Conservation (phyloP, 2,888 invertebrate species). For the Phlogophora meticulosa region DNA sequence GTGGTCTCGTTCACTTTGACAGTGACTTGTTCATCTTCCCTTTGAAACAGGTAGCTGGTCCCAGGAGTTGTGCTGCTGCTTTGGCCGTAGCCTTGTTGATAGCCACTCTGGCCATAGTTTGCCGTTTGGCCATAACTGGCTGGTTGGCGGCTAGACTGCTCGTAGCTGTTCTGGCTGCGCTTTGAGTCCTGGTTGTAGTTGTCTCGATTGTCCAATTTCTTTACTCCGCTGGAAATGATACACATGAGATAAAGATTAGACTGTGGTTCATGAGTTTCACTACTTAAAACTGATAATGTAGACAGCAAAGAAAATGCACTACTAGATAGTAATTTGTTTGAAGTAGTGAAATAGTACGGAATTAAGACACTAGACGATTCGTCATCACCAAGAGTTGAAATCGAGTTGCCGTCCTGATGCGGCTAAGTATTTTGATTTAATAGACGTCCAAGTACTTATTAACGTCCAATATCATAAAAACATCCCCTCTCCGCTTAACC, state of each 20-base stretch:
- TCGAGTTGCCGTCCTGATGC: too few species aligned
- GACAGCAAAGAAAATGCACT: too few species aligned
- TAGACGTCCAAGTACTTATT: too few species aligned
- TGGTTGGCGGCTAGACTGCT: slow-evolving; percentile 61
- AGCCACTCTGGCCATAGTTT: slow-evolving; percentile 59
- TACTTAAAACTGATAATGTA: too few species aligned
- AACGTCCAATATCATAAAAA: too few species aligned
- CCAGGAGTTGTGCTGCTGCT: slow-evolving; percentile 85
- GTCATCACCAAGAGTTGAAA: too few species aligned
- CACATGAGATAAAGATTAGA: too few species aligned
- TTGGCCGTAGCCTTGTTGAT: slow-evolving; percentile 64
- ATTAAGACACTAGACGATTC: too few species aligned
- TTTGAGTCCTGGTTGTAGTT: slow-evolving; percentile 63
- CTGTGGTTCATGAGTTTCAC: background rate
- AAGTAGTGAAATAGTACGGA: too few species aligned
- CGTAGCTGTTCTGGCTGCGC: slow-evolving; percentile 67
- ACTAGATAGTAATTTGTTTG: too few species aligned
- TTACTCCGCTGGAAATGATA: slow-evolving; percentile 75
- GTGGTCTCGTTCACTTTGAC: slow-evolving; percentile 82
- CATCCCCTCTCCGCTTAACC: too few species aligned
- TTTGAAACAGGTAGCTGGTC: slow-evolving; percentile 91
- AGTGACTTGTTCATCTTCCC: slow-evolving; percentile 86
- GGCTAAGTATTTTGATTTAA: too few species aligned
- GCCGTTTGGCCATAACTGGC: slow-evolving; percentile 60
- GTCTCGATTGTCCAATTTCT: slow-evolving; percentile 72